phyloP scores from a whole-genome alignment of 1,140 invertebrate species.

The Drosophila bocki region DNA sequence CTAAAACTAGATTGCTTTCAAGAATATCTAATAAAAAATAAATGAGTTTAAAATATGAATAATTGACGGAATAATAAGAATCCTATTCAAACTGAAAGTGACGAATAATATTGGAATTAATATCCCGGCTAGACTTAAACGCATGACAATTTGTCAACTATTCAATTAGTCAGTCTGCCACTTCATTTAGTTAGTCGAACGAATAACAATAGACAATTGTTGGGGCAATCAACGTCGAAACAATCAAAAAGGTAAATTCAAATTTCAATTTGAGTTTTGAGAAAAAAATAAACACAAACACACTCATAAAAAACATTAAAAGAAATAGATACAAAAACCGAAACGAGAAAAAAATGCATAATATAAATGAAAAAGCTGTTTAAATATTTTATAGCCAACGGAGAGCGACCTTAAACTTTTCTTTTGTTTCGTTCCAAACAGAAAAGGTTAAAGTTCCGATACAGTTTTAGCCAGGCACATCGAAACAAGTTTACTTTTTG shows the following conservation, averaged over 20 bases:
- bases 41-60: constrained; percentile 38
- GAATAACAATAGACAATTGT: constrained; percentile 48
- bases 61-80: neutral
- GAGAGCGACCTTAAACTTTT: constrained; percentile 70
- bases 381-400: constrained; percentile 63
- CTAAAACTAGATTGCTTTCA: neutral
- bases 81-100: neutral
- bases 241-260: constrained; percentile 70
- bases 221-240: constrained; percentile 63
- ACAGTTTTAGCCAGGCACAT: constrained; percentile 18
- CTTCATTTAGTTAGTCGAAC: constrained; percentile 9
- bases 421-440: constrained; percentile 35
- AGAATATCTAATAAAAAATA: neutral
- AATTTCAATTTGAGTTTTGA: constrained; percentile 49
- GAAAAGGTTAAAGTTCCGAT: constrained; percentile 59
- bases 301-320: constrained; percentile 21
- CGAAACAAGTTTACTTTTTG: constrained; percentile 37
- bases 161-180: constrained; percentile 26
- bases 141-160: constrained; percentile 62
- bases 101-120: neutral
- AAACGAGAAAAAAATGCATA: constrained; percentile 41
- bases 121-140: constrained; percentile 5
- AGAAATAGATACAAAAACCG: constrained; percentile 9
- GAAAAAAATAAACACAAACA: neutral
- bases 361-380: constrained; percentile 71